Evolutionary conservation across 1,140 invertebrate genomes (phyloP), one percentile per base, ranked within the genome.

Genomic region (Lerema accius): DNA sequence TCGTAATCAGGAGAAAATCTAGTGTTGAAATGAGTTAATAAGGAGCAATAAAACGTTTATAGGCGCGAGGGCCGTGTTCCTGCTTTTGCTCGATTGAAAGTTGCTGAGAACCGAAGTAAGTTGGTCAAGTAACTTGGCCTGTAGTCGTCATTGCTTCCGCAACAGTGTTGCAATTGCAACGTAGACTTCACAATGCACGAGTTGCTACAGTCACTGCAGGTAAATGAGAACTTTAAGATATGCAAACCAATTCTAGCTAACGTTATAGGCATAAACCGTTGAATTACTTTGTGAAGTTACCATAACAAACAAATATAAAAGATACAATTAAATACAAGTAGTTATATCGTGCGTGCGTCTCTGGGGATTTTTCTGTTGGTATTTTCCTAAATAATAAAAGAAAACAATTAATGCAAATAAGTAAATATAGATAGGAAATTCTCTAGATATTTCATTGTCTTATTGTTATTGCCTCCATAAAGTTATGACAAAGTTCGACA

Each of bases 101-200:
- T 45, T 28, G 23, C 19, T 63, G 15, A 26, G 26, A 39, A 26
- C 6, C 9, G 35, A 15, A 39, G 59, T 60, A 39, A 62, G 72
- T 72, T 71, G 62, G 62, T 49, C 67, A 76, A 69, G 67, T 48
- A 68, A 63, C 40, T 49, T 49, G 37, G 4, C 32, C 48, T 53
- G 55, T 42, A 63, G 65, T 61, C 40, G 58, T 50, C 62, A 66
- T 42, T 39, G 63, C 68, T 80, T 78, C 65, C 70, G 73, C 67
- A 71, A 73, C 63, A 53, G 61, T 78, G 70, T 68, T 70, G 76
- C 72, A 75, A 78, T 68, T 70, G 76, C 72, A 75, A 78, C 58
- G 32, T 11, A 32, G 17, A 9, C 40, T 49, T 37, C 51, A 67
- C 65, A 71, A 71, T 71, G 49, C 56, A 40, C 65, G 67, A 65